Conservation (phyloP, 2,797 vertebrate species). For the Ctenopoma multispine region DNA sequence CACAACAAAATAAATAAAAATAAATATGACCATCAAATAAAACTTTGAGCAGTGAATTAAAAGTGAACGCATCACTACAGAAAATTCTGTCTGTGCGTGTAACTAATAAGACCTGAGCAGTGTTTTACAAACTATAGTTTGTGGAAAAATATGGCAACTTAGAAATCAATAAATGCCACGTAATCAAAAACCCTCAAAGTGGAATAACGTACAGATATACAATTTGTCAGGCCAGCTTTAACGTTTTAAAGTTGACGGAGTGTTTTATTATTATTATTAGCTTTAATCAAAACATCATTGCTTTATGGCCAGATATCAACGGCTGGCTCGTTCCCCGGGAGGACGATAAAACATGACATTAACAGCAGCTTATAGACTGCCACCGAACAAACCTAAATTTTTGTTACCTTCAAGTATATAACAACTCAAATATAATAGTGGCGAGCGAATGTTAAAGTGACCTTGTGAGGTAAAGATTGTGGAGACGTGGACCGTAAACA, state of each 20-base stretch:
- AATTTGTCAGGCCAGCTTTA: not conserved
- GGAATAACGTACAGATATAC: not conserved
- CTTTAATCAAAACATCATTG: slow-evolving; percentile 43
- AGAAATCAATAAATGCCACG: not conserved
- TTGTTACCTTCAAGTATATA: not conserved
- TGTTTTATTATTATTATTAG: slow-evolving; percentile 39
- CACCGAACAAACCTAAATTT: not conserved
- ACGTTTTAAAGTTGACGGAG: slow-evolving; percentile 9
- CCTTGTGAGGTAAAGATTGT: not conserved
- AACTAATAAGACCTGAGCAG: no score
- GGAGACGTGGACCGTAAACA: not conserved
- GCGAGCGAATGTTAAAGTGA: not conserved
- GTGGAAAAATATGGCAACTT: not conserved
- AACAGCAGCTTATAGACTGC: slow-evolving; percentile 3
- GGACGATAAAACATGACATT: slow-evolving; percentile 33
- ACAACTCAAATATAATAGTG: slow-evolving; percentile 1
- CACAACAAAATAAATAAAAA: not conserved
- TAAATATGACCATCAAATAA: not conserved
- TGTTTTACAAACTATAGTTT: not conserved
- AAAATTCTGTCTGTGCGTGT: not conserved
- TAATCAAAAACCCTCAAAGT: not conserved
- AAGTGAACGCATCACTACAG: not conserved
- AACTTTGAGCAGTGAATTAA: not conserved
- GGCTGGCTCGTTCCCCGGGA: slow-evolving; percentile 2
- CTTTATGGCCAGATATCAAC: slow-evolving; percentile 54